A percentile compares a stretch with the other conserved stretches of the same genome.
Conservation (phyloP, 2,113 vertebrate species). For the Zosterops lateralis region DNA sequence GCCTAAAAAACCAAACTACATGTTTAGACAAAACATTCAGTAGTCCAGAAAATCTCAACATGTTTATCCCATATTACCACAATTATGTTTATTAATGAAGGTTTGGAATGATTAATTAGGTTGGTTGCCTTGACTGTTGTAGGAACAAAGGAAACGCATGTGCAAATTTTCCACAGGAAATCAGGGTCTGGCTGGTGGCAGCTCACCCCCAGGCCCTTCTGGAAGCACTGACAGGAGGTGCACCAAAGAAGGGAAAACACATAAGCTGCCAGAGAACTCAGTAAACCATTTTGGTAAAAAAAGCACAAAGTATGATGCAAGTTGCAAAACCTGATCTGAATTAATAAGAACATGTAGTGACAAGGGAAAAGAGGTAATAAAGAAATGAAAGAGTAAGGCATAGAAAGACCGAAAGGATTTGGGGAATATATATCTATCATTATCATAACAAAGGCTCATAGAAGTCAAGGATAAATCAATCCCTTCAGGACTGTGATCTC, state of each 20-base stretch:
- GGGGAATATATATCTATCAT: not conserved
- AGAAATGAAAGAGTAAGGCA: conserved; percentile 34
- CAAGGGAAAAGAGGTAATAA: conserved; percentile 23
- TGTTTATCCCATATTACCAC: not conserved
- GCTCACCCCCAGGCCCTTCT: not conserved
- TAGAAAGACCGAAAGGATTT: not conserved
- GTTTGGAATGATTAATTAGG: not conserved
- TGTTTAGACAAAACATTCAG: not conserved
- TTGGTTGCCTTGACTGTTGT: not conserved
- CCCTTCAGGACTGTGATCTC: conserved; percentile 18
- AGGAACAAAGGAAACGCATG: not conserved
- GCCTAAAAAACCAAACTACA: not conserved
- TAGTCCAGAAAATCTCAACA: not conserved
- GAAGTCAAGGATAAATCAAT: conserved; percentile 20
- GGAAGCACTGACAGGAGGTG: not conserved
- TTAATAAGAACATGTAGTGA: not conserved
- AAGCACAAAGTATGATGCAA: not conserved
- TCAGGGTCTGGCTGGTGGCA: not conserved
- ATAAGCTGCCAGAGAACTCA: not conserved
- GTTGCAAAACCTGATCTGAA: conserved; percentile 8
- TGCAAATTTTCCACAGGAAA: not conserved
- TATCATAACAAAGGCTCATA: conserved; percentile 38
- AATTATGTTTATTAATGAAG: not conserved
- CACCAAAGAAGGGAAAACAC: not conserved
- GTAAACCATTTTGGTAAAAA: not conserved